These are phyloP conservation scores for Cosmia pyralina DNA, from an alignment of 2,888 invertebrate species.

Conservation along the genomic window DNA sequence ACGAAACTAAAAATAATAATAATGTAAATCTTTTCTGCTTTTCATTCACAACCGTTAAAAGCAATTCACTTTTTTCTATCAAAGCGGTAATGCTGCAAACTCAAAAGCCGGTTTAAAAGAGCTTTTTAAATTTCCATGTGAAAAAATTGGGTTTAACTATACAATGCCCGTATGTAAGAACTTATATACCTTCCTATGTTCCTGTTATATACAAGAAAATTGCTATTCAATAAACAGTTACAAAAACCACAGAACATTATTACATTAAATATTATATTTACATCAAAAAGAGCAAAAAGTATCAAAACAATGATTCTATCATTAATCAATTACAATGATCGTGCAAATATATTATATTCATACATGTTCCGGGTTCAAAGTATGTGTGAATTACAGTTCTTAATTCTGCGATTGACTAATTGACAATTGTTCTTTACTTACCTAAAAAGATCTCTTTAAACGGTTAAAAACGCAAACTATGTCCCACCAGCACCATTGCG, in stretches of 20 bases:
- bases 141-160: neutral
- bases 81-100: neutral
- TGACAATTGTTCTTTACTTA: neutral
- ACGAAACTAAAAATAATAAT: no score
- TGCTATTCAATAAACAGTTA: slow-evolving; percentile 11
- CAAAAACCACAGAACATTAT: slow-evolving; percentile 3
- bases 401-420: neutral
- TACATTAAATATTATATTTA: slow-evolving; percentile 5
- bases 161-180: neutral
- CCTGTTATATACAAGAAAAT: slow-evolving; percentile 5
- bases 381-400: neutral
- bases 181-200: no score
- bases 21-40: neutral
- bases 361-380: slow-evolving; percentile 48
- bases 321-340: slow-evolving; percentile 46
- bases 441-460: neutral
- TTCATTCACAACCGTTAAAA: neutral
- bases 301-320: neutral
- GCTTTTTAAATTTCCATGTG: neutral
- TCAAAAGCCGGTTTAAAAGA: neutral
- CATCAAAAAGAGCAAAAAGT: slow-evolving; percentile 40
- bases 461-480: no score
- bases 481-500: no score
- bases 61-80: neutral
- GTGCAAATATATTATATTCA: slow-evolving; percentile 24